Evolutionary conservation across 2,113 vertebrate genomes (phyloP).

Genomic region (Melospiza georgiana): DNA sequence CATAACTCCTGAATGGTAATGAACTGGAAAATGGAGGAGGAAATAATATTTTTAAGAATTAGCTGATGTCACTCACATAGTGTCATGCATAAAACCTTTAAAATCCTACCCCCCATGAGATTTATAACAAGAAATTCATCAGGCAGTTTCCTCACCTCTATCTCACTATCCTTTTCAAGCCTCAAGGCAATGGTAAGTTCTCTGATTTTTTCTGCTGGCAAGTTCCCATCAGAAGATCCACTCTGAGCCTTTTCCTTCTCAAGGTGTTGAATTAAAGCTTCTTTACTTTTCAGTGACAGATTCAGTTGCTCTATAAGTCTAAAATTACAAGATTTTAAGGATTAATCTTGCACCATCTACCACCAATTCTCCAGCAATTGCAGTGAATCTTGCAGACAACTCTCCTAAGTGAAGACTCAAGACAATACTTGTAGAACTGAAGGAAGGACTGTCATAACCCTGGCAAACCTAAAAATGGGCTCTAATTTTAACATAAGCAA

Average conservation of each 20-base stretch:
- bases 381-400: background rate
- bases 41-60: background rate
- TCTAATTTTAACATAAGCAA: background rate
- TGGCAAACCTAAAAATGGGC: background rate
- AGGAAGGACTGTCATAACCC: background rate
- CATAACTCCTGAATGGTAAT: background rate
- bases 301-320: slow-evolving; percentile 87
- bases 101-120: background rate
- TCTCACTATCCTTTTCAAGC: slow-evolving; percentile 76
- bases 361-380: background rate
- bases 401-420: background rate
- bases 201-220: slow-evolving; percentile 57
- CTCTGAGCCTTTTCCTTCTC: slow-evolving; percentile 65
- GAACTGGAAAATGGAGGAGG: background rate
- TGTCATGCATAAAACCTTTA: background rate
- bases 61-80: background rate
- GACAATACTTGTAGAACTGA: background rate
- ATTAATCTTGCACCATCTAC: slow-evolving; percentile 64
- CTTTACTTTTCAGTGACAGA: slow-evolving; percentile 82
- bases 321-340: slow-evolving; percentile 59
- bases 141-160: slow-evolving; percentile 77
- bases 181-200: slow-evolving; percentile 66
- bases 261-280: slow-evolving; percentile 80
- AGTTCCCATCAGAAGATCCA: slow-evolving; percentile 55
- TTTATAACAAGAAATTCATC: background rate